Evolutionary conservation across 2,888 invertebrate genomes (phyloP).

Genomic region (Apamea monoglypha): DNA sequence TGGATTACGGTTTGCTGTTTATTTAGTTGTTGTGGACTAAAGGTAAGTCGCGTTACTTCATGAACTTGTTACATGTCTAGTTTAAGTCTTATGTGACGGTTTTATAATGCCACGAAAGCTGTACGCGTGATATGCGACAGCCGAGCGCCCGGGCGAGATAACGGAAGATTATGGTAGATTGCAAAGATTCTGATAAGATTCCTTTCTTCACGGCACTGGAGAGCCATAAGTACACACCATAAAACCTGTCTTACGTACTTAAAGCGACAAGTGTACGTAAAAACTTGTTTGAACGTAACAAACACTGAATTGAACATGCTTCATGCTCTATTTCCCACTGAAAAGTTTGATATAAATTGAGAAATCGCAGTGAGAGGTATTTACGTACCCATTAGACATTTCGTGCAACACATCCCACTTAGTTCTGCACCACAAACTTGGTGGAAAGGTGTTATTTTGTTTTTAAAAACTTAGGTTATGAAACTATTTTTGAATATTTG

Average conservation of each 20-base stretch:
- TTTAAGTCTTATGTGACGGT: slow-evolving; percentile 55
- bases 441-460: slow-evolving; percentile 25
- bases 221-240: slow-evolving; percentile 56
- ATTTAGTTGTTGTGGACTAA: slow-evolving; percentile 81
- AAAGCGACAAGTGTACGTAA: slow-evolving; percentile 22
- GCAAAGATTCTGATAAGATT: slow-evolving; percentile 87
- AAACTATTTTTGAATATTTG: slow-evolving; percentile 49
- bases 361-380: slow-evolving; percentile 80
- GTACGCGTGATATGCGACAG: slow-evolving; percentile 76
- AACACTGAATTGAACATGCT: slow-evolving; percentile 68
- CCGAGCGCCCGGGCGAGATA: slow-evolving; percentile 79
- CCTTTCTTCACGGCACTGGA: slow-evolving; percentile 64
- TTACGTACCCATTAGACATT: slow-evolving; percentile 69
- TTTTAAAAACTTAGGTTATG: slow-evolving; percentile 39
- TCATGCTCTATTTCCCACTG: slow-evolving; percentile 81
- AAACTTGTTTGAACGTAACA: slow-evolving; percentile 54
- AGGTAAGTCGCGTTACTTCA: slow-evolving; percentile 79
- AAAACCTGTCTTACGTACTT: slow-evolving; percentile 37
- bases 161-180: slow-evolving; percentile 87
- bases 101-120: slow-evolving; percentile 83
- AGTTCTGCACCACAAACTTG: slow-evolving; percentile 56
- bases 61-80: slow-evolving; percentile 39
- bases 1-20: slow-evolving; percentile 88
- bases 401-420: slow-evolving; percentile 62
- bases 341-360: slow-evolving; percentile 77